Base-by-base conservation (phyloP, 2,888 invertebrate genomes). In the Microctonus hyperodae region DNA sequence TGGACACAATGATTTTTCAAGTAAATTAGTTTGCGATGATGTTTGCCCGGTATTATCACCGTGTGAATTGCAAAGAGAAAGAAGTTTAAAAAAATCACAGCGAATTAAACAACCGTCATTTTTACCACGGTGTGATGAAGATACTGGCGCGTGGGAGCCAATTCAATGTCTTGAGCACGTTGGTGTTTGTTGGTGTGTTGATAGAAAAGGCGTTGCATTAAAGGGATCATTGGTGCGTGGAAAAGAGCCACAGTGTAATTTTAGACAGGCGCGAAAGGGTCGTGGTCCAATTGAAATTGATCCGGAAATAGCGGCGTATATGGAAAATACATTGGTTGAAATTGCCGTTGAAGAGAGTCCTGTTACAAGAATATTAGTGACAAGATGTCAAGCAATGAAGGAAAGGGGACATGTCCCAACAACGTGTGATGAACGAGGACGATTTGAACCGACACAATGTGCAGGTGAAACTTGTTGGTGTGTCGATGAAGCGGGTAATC, bases 181-280 rank as follows among this genome's bases (percentile, higher is more conserved):
- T 78, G 93, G 92, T 3, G 92, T 95, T 0, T 95, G 94, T 77
- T 95, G 95, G 95, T 95, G 95, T 81, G 94, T 94, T 1, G 92
- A 91, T 75, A 90, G 90, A 37, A 90, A 91, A 73, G 94, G 94
- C 0, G 92, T 93, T 72, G 92, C 93, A 0, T 84, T 93, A 1
- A 93, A 93, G 81, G 94, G 94, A 0, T 91, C 93, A 0, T 83
- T 94, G 57, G 91, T 92, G 0, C 88, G 93, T 56, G 93, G 92
- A 22, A 87, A 88, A 1, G 90, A 91, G 72, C 94, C 94, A 0
- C 86, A 89, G 40, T 95, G 95, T 81, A 93, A 92, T 81, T 92
- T 92, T 81, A 87, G 94, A 44, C 92, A 93, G 80, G 93, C 93
- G 0, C 87, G 94, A 68, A 88, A 87, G 23, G 84, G 88, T 37